Percentiles rank a stretch among this genome's conserved stretches.
These are phyloP conservation scores for Drosophila nigromelanica DNA, from an alignment of 1,140 invertebrate species.

Conservation along the genomic window DNA sequence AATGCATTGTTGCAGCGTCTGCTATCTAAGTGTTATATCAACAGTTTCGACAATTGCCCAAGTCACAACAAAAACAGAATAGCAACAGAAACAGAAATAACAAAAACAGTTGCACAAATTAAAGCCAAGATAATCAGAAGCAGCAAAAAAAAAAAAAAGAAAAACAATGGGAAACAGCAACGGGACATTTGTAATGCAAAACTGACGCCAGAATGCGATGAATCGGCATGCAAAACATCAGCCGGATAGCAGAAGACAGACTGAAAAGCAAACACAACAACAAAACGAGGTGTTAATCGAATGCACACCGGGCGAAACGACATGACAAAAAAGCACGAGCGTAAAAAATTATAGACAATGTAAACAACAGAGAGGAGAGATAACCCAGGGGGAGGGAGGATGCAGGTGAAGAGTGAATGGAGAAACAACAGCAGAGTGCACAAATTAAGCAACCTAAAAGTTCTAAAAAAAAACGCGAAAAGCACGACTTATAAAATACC, in stretches of 20 bases:
- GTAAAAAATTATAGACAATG: conserved; percentile 8
- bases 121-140: conserved; percentile 76
- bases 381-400: background rate
- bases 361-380: background rate
- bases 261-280: conserved; percentile 11
- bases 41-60: conserved; percentile 62
- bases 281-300: conserved; percentile 69
- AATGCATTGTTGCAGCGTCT: conserved; percentile 67
- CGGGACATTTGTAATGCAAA: conserved; percentile 68
- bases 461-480: background rate
- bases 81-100: conserved; percentile 20
- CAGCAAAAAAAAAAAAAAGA: conserved; percentile 22
- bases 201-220: conserved; percentile 26
- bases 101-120: conserved; percentile 54
- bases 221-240: conserved; percentile 39
- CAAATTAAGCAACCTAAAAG: conserved; percentile 1
- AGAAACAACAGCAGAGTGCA: background rate
- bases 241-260: conserved; percentile 27
- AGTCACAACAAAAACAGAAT: conserved; percentile 27
- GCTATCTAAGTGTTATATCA: conserved; percentile 78
- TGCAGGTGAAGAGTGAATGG: background rate
- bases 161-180: conserved; percentile 30
- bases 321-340: conserved; percentile 29
- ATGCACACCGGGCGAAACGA: conserved; percentile 50
- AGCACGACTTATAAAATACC: background rate